Evolutionary conservation across 2,113 vertebrate genomes (phyloP), one percentile per base, ranked within the genome.

Genomic region (Melanocharis versteri): DNA sequence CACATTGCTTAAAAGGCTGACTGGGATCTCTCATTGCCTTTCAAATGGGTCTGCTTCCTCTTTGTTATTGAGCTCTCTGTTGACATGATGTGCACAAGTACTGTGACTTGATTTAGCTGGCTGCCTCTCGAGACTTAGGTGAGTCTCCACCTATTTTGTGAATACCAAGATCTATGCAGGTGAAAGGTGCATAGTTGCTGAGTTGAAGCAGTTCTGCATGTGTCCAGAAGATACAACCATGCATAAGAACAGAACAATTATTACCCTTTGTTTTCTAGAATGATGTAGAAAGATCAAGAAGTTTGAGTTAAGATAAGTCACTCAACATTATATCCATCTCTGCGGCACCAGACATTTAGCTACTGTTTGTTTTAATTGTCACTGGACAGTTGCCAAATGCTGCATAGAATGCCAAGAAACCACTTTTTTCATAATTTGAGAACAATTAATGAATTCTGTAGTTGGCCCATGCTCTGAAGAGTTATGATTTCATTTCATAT

Each of bases 121-220:
- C n/a, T 42, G 7, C 22, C 6, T 82, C 18, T 78, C 2, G 1
- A 57, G 10, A 30, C 8, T 15, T 35, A 28, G 33, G 6, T 39
- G 30, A 72, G n/a, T 42, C 5, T 92, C 18, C 21, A 44, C 7
- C 8, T 31, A 9, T 13, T 79, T 66, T 53, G 13, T 53, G 51
- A 21, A 28, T 54, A 42, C 6, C 2, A 22, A n/a, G 9, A 39
- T 44, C 68, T 61, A 35, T 0, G 0, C 3, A 42, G 8, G 16
- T 66, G 42, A 79, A 73, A 75, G 4, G 11, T 24, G 6, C 11
- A 14, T 11, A 73, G 20, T 5, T 60, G 13, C 27, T 61, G 56
- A 56, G 21, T 26, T 60, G 40, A 18, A 69, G n/a, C 13, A 42
- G 13, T 56, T 65, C 60, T 77, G 20, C 9, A 1, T 28, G 14